Evolutionary conservation across 2,113 vertebrate species (phyloP), one percentile per base, ranked within the genome.

Genomic region (Hucho hucho): DNA sequence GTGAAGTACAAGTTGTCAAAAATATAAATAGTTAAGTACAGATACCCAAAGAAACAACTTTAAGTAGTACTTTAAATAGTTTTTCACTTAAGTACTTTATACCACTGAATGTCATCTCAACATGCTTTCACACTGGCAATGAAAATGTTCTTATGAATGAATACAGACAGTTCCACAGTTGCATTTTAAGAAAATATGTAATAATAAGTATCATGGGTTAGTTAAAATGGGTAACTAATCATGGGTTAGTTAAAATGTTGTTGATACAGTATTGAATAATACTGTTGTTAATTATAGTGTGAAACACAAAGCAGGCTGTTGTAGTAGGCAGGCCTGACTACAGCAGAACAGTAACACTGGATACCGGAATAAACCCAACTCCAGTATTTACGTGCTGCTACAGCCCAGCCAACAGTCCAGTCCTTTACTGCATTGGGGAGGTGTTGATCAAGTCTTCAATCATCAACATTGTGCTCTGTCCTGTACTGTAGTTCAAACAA

Each of bases 381-480:
- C 94, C 94, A 94, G 93, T 94, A 93, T 94, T 93, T 92, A 92
- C 89, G 92, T 95, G 93, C 93, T 94, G 93, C 93, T 94, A 91
- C 84, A 89, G 91, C 89, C 90, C 82, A 83, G 85, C 89, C 86
- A 86, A 87, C 83, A 49, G 22, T 49, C 22, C 24, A 77, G 6
- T 37, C 13, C 26, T 24, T 11, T 58, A 18, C 3, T 4, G 20
- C 22, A 7, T 16, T 71, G 53, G 46, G 65, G 22, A 4, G 7
- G 58, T 24, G 18, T 16, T 53, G 20, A 7, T 61, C 20, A 59
- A 59, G 58, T 61, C n/a, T 9, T 61, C 58, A n/a, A 61, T 61
- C n/a, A 3, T 61, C 58, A 61, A 61, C 58, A 22, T 20, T 61
- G 58, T 61, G 18, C n/a, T 18, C 49, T 16, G 18, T 61, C 2